phyloP scores from a whole-genome alignment of 1,140 invertebrate species.

The Eumaeus atala region DNA sequence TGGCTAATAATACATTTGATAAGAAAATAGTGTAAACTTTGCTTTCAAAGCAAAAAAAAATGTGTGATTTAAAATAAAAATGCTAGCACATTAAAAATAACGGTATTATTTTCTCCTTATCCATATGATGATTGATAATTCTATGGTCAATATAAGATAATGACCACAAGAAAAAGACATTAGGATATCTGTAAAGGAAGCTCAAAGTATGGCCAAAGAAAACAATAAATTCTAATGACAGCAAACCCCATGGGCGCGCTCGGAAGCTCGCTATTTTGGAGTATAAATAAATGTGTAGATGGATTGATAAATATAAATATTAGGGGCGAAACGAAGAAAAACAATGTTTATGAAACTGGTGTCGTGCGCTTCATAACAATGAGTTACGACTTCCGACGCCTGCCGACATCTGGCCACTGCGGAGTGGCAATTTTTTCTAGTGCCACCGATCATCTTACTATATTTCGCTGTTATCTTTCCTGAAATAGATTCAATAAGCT shows the following conservation, averaged over 20 bases:
- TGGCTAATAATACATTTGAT: too few relatives aligned
- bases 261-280: constrained; percentile 64
- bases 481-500: constrained; percentile 5
- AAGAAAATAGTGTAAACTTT: too few relatives aligned
- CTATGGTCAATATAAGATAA: neutral
- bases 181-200: constrained; percentile 35
- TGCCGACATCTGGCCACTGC: constrained; percentile 61
- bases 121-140: too few relatives aligned
- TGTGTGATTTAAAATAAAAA: too few relatives aligned
- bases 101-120: too few relatives aligned
- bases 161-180: constrained; percentile 9
- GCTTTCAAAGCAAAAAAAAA: too few relatives aligned
- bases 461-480: constrained; percentile 3
- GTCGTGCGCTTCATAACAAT: constrained; percentile 71
- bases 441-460: constrained; percentile 3
- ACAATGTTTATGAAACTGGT: constrained; percentile 74
- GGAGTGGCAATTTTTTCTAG: constrained; percentile 56
- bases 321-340: constrained; percentile 73
- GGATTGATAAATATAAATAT: constrained; percentile 75
- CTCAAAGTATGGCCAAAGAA: constrained; percentile 57
- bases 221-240: constrained; percentile 71
- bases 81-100: too few relatives aligned
- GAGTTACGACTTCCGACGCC: constrained; percentile 71
- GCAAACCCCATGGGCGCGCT: constrained; percentile 58
- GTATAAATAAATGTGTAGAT: constrained; percentile 74